phyloP scores from a whole-genome alignment of 2,113 vertebrate genomes.

The Gallinago paraguaiae region DNA sequence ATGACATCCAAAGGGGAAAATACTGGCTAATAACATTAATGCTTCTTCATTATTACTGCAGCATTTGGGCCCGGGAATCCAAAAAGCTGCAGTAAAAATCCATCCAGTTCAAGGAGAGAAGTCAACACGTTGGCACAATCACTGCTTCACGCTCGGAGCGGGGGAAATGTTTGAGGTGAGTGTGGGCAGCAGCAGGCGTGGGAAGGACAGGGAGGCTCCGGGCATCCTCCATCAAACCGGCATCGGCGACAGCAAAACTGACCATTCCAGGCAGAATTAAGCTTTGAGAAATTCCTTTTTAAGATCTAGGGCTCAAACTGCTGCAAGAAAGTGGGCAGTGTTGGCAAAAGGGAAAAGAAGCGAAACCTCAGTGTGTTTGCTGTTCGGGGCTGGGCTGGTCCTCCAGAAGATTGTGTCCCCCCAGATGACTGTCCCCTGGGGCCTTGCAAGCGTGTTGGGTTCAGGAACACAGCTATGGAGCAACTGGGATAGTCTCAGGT shows the following conservation, averaged over 20 bases:
- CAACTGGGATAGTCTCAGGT: background rate
- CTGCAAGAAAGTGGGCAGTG: background rate
- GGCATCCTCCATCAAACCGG: background rate
- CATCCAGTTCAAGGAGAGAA: background rate
- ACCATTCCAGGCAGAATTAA: background rate
- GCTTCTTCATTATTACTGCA: constrained; percentile 24
- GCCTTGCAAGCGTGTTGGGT: accelerated
- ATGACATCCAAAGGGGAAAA: constrained; percentile 1
- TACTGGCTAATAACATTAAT: background rate
- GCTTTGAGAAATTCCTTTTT: background rate
- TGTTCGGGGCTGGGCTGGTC: background rate
- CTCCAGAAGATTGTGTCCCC: no score
- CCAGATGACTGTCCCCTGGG: background rate
- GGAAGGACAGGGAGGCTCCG: background rate
- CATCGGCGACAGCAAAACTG: background rate
- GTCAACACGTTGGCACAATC: background rate
- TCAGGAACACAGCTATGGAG: background rate
- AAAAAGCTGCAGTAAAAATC: constrained; percentile 38
- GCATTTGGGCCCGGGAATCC: constrained; percentile 11
- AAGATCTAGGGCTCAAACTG: background rate
- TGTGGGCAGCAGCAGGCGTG: background rate
- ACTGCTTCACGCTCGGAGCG: background rate
- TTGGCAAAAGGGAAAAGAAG: background rate
- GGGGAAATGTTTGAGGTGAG: background rate
- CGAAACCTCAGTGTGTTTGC: accelerated